phyloP scores from a whole-genome alignment of 2,797 vertebrate species.

The Coccyzus lansbergi region DNA sequence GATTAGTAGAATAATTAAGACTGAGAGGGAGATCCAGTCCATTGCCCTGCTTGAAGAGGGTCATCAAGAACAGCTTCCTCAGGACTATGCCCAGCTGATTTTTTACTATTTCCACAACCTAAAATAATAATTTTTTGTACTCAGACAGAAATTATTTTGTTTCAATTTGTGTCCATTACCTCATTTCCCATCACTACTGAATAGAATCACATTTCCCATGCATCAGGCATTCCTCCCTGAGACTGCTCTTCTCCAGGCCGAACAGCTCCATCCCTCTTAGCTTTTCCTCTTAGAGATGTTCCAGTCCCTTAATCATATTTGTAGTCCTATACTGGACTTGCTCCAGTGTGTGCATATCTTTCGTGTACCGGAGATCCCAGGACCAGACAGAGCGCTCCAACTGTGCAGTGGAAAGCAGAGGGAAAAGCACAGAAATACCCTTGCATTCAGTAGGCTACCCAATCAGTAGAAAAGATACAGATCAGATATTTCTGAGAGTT shows the following conservation, averaged over 20 bases:
- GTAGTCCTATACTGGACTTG: background rate
- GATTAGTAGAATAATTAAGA: too few species aligned
- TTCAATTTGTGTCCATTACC: too few species aligned
- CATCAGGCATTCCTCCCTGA: background rate
- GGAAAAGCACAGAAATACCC: background rate
- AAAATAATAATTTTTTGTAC: too few species aligned
- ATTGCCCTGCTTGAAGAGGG: too few species aligned
- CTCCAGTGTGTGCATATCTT: accelerated
- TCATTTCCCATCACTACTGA: background rate
- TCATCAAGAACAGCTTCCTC: too few species aligned
- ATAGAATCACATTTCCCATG: background rate
- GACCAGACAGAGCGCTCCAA: background rate
- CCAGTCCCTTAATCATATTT: background rate
- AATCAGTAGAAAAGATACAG: background rate
- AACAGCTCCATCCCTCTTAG: too few species aligned
- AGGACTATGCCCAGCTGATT: too few species aligned
- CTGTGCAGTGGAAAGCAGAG: background rate
- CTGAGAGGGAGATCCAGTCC: too few species aligned
- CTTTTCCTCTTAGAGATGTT: background rate
- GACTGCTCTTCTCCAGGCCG: background rate
- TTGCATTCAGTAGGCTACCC: background rate
- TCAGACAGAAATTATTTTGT: too few species aligned
- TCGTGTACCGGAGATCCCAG: background rate
- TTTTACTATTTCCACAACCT: too few species aligned
- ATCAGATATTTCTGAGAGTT: background rate